A percentile compares a stretch with the other conserved stretches of the same genome.
These are phyloP conservation scores for Nomada hirtipes DNA, from an alignment of 2,888 invertebrate species.

Conservation along the genomic window DNA sequence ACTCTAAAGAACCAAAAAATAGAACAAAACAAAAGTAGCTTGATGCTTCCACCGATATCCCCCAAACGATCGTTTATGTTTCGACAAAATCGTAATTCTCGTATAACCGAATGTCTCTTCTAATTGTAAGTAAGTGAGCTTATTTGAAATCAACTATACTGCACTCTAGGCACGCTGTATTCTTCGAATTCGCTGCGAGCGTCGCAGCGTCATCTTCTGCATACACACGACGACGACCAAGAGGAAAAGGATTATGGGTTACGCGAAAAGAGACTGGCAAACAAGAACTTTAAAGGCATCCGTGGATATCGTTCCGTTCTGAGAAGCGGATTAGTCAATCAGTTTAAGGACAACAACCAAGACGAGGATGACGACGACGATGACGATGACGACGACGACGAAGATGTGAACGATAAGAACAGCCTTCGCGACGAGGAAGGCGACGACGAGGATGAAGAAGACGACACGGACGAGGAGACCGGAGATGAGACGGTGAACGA, in stretches of 20 bases:
- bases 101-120: not conserved
- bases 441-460: constrained; percentile 33
- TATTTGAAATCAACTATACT: not conserved
- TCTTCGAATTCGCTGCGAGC: not conserved
- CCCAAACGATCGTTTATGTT: too few species aligned
- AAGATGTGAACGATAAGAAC: constrained; percentile 45
- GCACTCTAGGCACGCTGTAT: constrained; percentile 13
- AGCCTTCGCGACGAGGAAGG: not conserved
- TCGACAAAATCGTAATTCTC: not conserved
- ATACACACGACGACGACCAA: not conserved
- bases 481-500: constrained; percentile 67
- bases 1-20: too few species aligned
- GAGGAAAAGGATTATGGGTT: constrained; percentile 13
- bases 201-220: constrained; percentile 35
- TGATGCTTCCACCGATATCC: too few species aligned
- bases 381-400: constrained; percentile 22
- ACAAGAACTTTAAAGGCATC: constrained; percentile 14
- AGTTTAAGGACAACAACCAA: constrained; percentile 5
- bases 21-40: too few species aligned
- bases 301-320: constrained; percentile 22
- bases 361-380: constrained; percentile 39
- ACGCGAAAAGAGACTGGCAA: constrained; percentile 41
- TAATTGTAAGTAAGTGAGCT: not conserved
- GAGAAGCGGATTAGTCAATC: constrained; percentile 5
- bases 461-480: constrained; percentile 55